Percentiles rank a stretch among this genome's conserved stretches.
Evolutionary conservation across 2,888 invertebrate species (phyloP).

Genomic region (Lumbricus terrestris): DNA sequence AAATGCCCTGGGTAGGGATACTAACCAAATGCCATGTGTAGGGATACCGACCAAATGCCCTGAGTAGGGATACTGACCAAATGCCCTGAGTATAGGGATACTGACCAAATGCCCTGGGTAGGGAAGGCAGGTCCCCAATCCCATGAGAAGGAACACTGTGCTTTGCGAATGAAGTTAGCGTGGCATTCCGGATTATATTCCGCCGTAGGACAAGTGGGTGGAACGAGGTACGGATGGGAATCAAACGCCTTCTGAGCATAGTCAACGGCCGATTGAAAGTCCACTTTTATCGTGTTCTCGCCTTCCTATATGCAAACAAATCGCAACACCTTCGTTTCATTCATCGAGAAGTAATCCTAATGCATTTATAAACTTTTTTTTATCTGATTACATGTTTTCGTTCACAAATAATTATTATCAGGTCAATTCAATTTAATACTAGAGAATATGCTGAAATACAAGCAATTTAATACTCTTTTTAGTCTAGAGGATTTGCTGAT

Average conservation of each 20-base stretch:
- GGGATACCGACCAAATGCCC: no score
- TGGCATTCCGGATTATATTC: constrained; percentile 86
- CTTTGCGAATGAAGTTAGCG: constrained; percentile 71
- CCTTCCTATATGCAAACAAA: constrained; percentile 27
- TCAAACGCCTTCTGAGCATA: constrained; percentile 61
- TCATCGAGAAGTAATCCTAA: not conserved
- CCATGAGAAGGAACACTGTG: constrained; percentile 86
- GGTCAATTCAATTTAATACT: not conserved
- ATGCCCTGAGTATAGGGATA: no score
- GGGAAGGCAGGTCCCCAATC: constrained; percentile 96
- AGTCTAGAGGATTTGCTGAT: not conserved
- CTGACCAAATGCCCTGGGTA: constrained; percentile 85
- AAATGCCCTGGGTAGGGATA: no score
- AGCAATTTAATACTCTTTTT: no score
- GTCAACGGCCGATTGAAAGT: constrained; percentile 69
- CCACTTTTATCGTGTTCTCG: constrained; percentile 67
- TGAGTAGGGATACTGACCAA: no score
- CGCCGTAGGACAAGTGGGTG: constrained; percentile 75
- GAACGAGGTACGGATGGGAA: constrained; percentile 54
- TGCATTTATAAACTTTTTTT: no score
- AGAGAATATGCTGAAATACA: not conserved
- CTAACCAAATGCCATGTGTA: not conserved
- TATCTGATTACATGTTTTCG: not conserved
- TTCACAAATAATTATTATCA: not conserved
- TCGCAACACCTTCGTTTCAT: not conserved